These are phyloP conservation scores for Trichonephila clavipes DNA, from an alignment of 1,140 invertebrate species.

Conservation along the genomic window DNA sequence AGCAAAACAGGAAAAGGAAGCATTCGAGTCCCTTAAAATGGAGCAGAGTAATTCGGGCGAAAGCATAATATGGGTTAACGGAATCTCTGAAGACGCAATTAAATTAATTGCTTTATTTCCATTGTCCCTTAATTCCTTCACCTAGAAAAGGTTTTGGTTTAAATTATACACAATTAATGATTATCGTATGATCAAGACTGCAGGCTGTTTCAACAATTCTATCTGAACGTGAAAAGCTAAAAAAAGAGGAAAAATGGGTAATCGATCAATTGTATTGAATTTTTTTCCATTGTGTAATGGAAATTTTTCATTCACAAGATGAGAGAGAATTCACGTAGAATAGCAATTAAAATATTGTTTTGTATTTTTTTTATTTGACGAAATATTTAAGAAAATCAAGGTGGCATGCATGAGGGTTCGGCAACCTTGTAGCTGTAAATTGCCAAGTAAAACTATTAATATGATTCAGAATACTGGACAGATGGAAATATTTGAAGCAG, in stretches of 20 bases:
- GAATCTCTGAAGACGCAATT: slow-evolving; percentile 9
- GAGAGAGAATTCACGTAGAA: too few relatives aligned
- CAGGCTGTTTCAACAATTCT: background rate
- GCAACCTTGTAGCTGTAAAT: too few relatives aligned
- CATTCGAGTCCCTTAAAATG: background rate
- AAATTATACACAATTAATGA: too few relatives aligned
- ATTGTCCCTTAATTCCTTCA: background rate
- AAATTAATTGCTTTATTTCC: slow-evolving; percentile 24
- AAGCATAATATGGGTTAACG: slow-evolving; percentile 13
- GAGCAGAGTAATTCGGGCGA: background rate
- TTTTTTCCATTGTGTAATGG: too few relatives aligned
- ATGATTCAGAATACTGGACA: too few relatives aligned
- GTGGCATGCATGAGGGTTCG: too few relatives aligned
- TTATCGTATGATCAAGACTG: background rate
- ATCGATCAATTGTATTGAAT: background rate
- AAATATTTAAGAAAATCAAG: too few relatives aligned
- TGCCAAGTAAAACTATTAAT: too few relatives aligned
- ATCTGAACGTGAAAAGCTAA: background rate
- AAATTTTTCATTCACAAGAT: too few relatives aligned
- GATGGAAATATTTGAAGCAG: too few relatives aligned
- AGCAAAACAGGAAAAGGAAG: slow-evolving; percentile 10
- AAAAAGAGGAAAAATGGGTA: background rate
- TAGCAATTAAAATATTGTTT: too few relatives aligned
- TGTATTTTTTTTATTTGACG: too few relatives aligned
- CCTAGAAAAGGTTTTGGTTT: background rate